Base-by-base conservation (phyloP, 1,140 invertebrate genomes). In the Stenopsyche tienmushanensis region DNA sequence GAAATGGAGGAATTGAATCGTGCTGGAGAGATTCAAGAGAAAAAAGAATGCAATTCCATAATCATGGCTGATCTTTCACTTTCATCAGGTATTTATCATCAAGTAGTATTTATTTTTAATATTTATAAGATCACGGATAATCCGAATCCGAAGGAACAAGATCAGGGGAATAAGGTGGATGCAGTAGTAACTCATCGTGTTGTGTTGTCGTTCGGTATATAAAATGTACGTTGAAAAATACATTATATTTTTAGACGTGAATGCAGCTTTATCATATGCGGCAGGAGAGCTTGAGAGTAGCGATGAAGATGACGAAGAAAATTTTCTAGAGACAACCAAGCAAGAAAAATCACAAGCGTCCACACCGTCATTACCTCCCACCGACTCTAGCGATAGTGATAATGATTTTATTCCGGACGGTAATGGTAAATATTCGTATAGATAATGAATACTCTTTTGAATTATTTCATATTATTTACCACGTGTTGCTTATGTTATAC, bases 1-100 rank as follows among this genome's bases (percentile, higher is more conserved):
- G 66, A 53, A 17, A 55, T 71, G 3, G 66, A 68, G 20, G 69
- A 71, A 60, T 55, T 71, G 34, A 47, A 71, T 24, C 53, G 55
- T 10, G 69, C 69, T 15, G 65, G 69, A 17, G 66, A 71, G 15
- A 23, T 60, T 3, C 42, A 47, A 47, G 57, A 60, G 1, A 8
- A 2, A 8, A 2, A 26, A n/a, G 57, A 47, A 29, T 18, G 58
- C 25, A 7, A 24, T 50, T 42, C 65, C 29, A 25, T 49, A 39
- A 54, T 3, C 20, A 10, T 44, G 15, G 44, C 34, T 15, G 68
- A 70, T 59, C 41, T 66, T 20, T 59, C 64, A 0, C 29, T 66
- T 8, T 62, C 68, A 7, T 13, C 29, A 34, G 29, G 29, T 34
- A 34, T 34, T 5, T 34, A n/a, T n/a, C n/a, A n/a, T n/a, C n/a